phyloP scores from a whole-genome alignment of 2,888 invertebrate species.

The Abrostola tripartita region DNA sequence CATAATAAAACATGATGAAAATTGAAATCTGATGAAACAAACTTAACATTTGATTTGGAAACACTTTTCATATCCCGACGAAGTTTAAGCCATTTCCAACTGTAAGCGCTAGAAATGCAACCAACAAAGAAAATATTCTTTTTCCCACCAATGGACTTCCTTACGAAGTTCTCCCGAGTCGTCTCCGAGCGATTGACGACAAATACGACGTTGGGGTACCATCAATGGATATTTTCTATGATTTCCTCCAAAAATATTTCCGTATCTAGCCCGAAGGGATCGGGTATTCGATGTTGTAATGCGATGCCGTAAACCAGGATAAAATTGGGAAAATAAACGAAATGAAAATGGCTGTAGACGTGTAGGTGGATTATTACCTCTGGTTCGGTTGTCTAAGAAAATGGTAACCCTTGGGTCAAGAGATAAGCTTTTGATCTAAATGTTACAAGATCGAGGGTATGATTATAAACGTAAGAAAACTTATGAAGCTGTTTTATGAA shows the following conservation, averaged over 20 bases:
- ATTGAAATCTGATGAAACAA: conserved; percentile 10
- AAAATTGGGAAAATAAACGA: conserved; percentile 46
- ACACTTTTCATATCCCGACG: conserved; percentile 11
- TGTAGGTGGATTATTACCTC: conserved; percentile 26
- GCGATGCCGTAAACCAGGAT: conserved; percentile 39
- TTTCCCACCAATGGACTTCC: conserved; percentile 35
- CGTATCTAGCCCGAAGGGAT: conserved; percentile 28
- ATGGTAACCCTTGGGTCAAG: conserved; percentile 27
- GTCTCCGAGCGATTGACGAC: conserved; percentile 30
- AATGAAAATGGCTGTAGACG: conserved; percentile 22
- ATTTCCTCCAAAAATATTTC: conserved; percentile 35
- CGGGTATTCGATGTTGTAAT: conserved; percentile 41
- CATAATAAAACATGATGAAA: too few relatives aligned
- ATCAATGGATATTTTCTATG: conserved; percentile 31
- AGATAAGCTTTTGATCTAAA: conserved; percentile 37
- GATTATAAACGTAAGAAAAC: conserved; percentile 16
- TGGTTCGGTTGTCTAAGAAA: conserved; percentile 17
- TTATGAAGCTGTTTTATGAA: conserved; percentile 2
- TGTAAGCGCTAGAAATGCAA: conserved; percentile 39
- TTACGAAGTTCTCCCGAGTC: conserved; percentile 24
- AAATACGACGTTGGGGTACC: conserved; percentile 22
- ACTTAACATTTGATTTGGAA: conserved; percentile 30
- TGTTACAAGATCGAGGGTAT: conserved; percentile 18
- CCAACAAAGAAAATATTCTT: conserved; percentile 42
- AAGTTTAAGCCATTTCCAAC: conserved; percentile 29